Evolutionary conservation across 2,113 vertebrate genomes (phyloP).

Genomic region (Myrmecophaga tridactyla): DNA sequence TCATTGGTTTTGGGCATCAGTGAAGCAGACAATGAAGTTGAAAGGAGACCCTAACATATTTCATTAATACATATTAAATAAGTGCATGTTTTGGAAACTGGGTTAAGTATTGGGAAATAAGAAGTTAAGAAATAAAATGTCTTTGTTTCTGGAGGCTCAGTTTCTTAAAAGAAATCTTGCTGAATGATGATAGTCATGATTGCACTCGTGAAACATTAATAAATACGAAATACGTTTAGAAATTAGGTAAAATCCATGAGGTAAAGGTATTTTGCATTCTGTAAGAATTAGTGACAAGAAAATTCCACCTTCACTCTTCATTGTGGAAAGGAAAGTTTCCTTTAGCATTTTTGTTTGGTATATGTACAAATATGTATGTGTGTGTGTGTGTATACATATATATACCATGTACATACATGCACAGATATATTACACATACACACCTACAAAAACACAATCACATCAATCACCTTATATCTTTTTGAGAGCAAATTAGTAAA

Average conservation of each 20-base stretch:
- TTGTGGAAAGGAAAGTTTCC: neutral
- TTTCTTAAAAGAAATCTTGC: neutral
- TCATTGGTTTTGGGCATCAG: neutral
- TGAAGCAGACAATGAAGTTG: neutral
- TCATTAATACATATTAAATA: neutral
- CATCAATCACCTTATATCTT: no score
- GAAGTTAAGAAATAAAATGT: neutral
- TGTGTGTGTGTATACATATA: neutral
- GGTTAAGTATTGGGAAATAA: neutral
- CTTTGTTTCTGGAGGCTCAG: neutral
- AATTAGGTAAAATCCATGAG: neutral
- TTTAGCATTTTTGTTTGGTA: neutral
- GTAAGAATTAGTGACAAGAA: neutral
- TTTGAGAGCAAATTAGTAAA: neutral
- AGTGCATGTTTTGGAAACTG: neutral
- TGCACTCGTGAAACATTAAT: neutral
- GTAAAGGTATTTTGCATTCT: neutral
- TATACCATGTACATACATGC: neutral
- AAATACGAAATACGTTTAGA: neutral
- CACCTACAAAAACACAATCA: no score
- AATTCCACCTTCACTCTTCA: neutral
- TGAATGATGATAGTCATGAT: neutral
- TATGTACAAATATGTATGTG: neutral
- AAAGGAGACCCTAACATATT: neutral
- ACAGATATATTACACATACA: no score